Conservation (phyloP, 2,113 vertebrate species). For the Cranoglanis bouderius region DNA sequence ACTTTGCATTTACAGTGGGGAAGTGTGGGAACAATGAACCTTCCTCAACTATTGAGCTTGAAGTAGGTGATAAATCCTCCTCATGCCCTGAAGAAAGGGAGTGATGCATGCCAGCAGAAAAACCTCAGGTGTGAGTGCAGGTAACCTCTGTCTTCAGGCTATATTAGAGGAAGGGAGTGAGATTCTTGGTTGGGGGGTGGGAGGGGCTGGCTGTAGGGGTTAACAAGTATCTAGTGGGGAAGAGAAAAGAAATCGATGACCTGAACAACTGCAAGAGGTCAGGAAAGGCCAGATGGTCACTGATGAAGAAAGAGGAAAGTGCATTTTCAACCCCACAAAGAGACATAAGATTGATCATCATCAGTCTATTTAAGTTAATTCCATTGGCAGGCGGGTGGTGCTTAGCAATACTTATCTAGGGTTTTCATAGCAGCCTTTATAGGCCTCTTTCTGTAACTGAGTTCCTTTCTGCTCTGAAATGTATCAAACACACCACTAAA, state of each 20-base stretch:
- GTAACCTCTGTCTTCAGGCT: constrained; percentile 59
- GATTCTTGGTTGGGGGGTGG: constrained; percentile 30
- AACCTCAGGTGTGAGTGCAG: constrained; percentile 75
- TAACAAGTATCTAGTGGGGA: constrained; percentile 36
- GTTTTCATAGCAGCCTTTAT: constrained; percentile 55
- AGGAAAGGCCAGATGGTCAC: constrained; percentile 58
- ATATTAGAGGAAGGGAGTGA: constrained; percentile 25
- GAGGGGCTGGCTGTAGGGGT: constrained; percentile 54
- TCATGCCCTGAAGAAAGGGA: constrained; percentile 47
- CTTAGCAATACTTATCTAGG: constrained; percentile 54
- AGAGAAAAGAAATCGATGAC: constrained; percentile 58
- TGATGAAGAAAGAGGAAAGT: constrained; percentile 54
- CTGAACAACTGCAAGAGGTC: constrained; percentile 62
- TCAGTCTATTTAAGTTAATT: constrained; percentile 55
- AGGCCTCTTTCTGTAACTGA: constrained; percentile 59
- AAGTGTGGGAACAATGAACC: constrained; percentile 59
- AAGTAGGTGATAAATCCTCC: constrained; percentile 37
- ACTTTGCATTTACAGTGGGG: constrained; percentile 18
- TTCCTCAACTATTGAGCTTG: constrained; percentile 59
- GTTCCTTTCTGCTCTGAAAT: constrained; percentile 60
- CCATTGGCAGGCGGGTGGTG: constrained; percentile 45
- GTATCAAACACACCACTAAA: constrained; percentile 69
- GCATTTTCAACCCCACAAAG: constrained; percentile 58
- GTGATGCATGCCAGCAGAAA: constrained; percentile 58
- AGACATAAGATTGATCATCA: constrained; percentile 65